phyloP scores from a whole-genome alignment of 2,888 invertebrate genomes.

The Cylloceria caligata region DNA sequence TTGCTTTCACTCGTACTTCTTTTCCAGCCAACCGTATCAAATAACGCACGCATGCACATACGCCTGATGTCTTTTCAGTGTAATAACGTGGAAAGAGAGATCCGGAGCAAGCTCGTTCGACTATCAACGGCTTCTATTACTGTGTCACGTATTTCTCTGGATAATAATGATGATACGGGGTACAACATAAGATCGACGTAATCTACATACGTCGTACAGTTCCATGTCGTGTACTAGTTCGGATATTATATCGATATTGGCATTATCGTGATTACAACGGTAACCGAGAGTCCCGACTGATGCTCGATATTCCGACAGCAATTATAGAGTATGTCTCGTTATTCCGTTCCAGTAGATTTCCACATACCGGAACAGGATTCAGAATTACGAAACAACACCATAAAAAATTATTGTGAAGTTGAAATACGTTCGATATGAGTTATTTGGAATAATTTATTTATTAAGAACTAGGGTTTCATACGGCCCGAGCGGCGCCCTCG shows the following conservation, averaged over 20 bases:
- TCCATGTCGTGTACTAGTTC: neutral
- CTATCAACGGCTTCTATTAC: constrained; percentile 4
- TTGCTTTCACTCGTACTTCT: neutral
- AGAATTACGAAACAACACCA: too few species aligned
- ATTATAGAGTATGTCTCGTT: neutral
- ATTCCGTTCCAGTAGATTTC: neutral
- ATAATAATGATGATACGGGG: neutral
- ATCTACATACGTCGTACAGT: neutral
- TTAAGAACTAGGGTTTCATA: too few species aligned
- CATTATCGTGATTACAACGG: too few species aligned
- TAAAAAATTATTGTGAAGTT: too few species aligned
- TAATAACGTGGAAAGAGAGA: constrained; percentile 3
- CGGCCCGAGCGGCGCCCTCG: too few species aligned
- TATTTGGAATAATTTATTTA: too few species aligned
- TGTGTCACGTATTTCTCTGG: neutral
- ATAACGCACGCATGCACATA: neutral
- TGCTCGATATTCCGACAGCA: too few species aligned
- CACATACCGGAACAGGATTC: too few species aligned
- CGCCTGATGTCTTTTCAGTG: neutral
- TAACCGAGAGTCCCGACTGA: too few species aligned
- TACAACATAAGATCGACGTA: neutral
- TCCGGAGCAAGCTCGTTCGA: neutral
- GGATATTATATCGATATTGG: neutral
- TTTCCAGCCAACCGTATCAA: neutral
- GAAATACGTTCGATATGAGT: too few species aligned